Conservation (phyloP, 2,113 vertebrate genomes). For the Actenoides lindsayi region DNA sequence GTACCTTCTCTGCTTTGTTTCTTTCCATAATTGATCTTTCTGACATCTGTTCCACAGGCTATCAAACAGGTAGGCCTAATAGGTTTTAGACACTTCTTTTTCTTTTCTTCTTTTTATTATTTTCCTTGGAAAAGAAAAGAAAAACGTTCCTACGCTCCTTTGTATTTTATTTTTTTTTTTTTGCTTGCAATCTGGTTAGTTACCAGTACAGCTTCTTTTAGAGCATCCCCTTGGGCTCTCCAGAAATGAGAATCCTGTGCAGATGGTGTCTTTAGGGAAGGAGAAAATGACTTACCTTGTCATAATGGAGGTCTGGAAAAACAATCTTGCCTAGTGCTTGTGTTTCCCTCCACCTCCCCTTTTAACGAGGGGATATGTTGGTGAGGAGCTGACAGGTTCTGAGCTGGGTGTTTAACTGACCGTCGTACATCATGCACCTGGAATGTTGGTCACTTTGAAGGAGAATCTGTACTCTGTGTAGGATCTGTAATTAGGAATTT, state of each 20-base stretch:
- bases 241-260: slow-evolving; percentile 30
- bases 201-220: background rate
- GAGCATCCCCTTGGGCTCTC: slow-evolving; percentile 46
- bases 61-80: background rate
- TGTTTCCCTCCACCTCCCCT: background rate
- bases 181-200: background rate
- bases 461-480: background rate
- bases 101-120: background rate
- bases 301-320: slow-evolving; percentile 7
- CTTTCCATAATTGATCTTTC: background rate
- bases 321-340: background rate
- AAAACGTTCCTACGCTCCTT: background rate
- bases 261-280: slow-evolving; percentile 21
- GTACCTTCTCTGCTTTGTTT: background rate
- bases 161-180: background rate
- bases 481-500: background rate
- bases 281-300: background rate
- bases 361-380: background rate
- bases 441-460: background rate
- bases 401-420: background rate
- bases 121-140: background rate
- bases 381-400: background rate
- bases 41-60: background rate
- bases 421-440: background rate
- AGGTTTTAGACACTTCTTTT: background rate